Evolutionary conservation across 2,797 vertebrate species (phyloP).

Genomic region (Anabacerthia variegaticeps): DNA sequence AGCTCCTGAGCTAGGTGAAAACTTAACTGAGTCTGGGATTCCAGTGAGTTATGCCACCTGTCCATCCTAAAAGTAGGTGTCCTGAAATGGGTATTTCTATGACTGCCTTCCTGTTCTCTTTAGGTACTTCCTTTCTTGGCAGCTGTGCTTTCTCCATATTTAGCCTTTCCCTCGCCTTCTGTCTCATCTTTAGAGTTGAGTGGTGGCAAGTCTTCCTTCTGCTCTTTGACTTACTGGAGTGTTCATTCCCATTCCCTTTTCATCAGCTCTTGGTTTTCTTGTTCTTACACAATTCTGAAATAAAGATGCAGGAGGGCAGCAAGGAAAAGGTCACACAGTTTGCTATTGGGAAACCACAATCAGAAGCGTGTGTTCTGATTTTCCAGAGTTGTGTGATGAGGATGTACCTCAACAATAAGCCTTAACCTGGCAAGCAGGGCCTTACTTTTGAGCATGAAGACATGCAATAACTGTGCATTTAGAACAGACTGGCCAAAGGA

Average conservation of each 20-base stretch:
- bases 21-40: not conserved
- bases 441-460: not conserved
- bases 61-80: not conserved
- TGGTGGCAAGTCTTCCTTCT: not conserved
- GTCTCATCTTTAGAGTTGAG: not conserved
- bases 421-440: not conserved
- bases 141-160: conserved; percentile 27
- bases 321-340: not conserved
- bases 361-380: not conserved
- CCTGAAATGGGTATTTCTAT: conserved; percentile 10
- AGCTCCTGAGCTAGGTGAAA: conserved; percentile 3
- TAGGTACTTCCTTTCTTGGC: not conserved
- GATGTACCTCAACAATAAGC: not conserved
- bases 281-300: not conserved
- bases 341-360: not conserved
- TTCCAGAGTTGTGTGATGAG: not conserved
- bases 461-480: not conserved
- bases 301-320: not conserved
- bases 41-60: not conserved
- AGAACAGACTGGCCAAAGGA: not conserved
- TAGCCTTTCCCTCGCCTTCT: not conserved
- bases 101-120: conserved; percentile 13
- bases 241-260: not conserved
- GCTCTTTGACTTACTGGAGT: not conserved
- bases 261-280: not conserved